phyloP scores from a whole-genome alignment of 2,797 vertebrate genomes.

The Liasis olivaceus region DNA sequence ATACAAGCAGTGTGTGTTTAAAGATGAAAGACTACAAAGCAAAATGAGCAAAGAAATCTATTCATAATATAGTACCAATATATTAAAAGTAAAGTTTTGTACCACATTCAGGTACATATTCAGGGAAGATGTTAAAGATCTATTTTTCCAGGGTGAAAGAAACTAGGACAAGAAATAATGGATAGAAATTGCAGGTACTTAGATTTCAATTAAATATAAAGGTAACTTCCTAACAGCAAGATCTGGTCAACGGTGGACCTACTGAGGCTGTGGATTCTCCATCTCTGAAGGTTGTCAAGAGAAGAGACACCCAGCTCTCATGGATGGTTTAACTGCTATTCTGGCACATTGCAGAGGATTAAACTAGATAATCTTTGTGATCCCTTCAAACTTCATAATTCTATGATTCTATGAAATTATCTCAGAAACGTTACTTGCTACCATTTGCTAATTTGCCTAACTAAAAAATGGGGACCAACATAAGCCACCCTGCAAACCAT shows the following conservation, averaged over 20 bases:
- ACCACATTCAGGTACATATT: background rate
- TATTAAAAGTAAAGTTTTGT: background rate
- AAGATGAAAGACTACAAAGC: background rate
- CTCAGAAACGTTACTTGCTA: background rate
- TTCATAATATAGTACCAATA: background rate
- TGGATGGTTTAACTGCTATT: background rate
- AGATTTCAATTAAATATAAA: background rate
- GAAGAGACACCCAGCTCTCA: background rate
- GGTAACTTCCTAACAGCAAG: background rate
- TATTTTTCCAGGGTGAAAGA: background rate
- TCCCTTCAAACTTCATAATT: no score
- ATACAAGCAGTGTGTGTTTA: background rate
- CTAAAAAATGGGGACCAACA: background rate
- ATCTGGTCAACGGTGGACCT: background rate
- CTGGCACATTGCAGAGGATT: background rate
- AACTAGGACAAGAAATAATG: background rate
- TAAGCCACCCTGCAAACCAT: background rate
- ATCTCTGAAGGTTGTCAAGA: background rate
- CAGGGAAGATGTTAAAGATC: background rate
- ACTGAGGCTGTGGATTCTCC: background rate
- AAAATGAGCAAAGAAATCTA: background rate
- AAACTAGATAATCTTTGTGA: background rate
- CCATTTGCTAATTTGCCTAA: background rate
- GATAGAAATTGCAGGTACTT: background rate
- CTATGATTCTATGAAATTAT: background rate